Conservation (phyloP, 2,888 invertebrate species). For the Macaria notata region DNA sequence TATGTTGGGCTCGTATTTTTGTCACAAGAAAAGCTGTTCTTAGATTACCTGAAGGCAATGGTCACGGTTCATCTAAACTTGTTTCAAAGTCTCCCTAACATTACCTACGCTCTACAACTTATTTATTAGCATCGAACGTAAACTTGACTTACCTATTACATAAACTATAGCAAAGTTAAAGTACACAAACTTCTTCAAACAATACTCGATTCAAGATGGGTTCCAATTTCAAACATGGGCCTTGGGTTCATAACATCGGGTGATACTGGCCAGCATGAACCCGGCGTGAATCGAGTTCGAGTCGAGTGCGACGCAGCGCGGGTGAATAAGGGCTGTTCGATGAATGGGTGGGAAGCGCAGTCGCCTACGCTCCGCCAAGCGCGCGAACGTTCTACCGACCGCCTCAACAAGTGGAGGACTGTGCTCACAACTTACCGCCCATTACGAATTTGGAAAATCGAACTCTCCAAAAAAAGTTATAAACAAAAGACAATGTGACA, state of each 20-base stretch:
- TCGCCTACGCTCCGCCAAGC: slow-evolving; percentile 73
- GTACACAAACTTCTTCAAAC: too few species aligned
- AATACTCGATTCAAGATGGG: not conserved
- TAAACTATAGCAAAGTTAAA: too few species aligned
- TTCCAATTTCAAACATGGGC: too few species aligned
- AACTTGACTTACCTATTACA: too few species aligned
- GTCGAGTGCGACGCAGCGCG: slow-evolving; percentile 49
- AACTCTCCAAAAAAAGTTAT: not conserved
- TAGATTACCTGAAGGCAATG: too few species aligned
- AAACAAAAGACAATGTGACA: slow-evolving; percentile 11
- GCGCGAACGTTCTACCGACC: slow-evolving; percentile 69
- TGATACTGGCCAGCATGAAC: not conserved
- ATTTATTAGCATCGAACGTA: too few species aligned
- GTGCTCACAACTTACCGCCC: slow-evolving; percentile 23
- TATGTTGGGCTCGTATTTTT: too few species aligned
- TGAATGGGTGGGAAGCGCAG: slow-evolving; percentile 77
- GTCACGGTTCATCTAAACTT: too few species aligned
- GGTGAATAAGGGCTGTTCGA: slow-evolving; percentile 56
- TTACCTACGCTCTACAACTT: too few species aligned
- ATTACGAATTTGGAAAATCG: slow-evolving; percentile 20
- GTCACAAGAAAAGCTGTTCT: too few species aligned
- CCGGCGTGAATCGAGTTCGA: slow-evolving; percentile 50
- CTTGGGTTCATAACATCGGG: too few species aligned
- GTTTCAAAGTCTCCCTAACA: too few species aligned
- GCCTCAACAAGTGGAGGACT: slow-evolving; percentile 67